These are phyloP conservation scores for Nemotelus pantherinus DNA, from an alignment of 2,888 invertebrate genomes.

Conservation along the genomic window DNA sequence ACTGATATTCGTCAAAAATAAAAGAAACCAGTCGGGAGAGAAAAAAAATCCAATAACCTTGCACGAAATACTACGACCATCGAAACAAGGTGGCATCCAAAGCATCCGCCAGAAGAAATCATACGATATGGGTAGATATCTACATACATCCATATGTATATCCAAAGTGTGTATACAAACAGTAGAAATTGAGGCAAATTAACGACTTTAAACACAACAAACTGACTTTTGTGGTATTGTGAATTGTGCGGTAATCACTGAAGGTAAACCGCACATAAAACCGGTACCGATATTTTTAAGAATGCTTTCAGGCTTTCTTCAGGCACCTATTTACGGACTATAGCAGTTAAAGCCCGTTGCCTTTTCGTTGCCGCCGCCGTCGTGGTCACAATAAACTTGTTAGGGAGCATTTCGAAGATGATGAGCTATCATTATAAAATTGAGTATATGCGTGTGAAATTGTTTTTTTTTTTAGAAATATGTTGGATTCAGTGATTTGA, in stretches of 20 bases:
- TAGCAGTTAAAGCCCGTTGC: too few species aligned
- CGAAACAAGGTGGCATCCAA: slow-evolving; percentile 21
- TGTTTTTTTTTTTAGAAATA: neutral
- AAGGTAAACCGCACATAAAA: slow-evolving; percentile 11
- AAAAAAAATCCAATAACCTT: slow-evolving; percentile 24
- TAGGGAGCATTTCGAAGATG: neutral
- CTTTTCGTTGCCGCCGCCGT: too few species aligned
- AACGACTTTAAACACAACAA: neutral
- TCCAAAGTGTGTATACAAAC: too few species aligned
- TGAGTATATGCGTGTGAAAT: neutral
- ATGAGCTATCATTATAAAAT: neutral
- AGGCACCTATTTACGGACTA: neutral
- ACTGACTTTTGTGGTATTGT: slow-evolving; percentile 21
- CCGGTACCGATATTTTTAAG: slow-evolving; percentile 37
- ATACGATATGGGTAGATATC: too few species aligned
- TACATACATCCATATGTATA: too few species aligned
- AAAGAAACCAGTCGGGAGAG: neutral
- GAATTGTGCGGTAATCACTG: slow-evolving; percentile 28
- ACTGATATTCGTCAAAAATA: neutral
- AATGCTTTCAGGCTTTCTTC: slow-evolving; percentile 20
- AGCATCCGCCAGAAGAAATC: neutral
- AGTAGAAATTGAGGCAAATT: neutral
- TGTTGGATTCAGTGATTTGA: neutral
- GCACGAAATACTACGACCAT: slow-evolving; percentile 20
- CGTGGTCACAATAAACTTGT: neutral